phyloP scores from a whole-genome alignment of 2,888 invertebrate species.

The Melieria picta region DNA sequence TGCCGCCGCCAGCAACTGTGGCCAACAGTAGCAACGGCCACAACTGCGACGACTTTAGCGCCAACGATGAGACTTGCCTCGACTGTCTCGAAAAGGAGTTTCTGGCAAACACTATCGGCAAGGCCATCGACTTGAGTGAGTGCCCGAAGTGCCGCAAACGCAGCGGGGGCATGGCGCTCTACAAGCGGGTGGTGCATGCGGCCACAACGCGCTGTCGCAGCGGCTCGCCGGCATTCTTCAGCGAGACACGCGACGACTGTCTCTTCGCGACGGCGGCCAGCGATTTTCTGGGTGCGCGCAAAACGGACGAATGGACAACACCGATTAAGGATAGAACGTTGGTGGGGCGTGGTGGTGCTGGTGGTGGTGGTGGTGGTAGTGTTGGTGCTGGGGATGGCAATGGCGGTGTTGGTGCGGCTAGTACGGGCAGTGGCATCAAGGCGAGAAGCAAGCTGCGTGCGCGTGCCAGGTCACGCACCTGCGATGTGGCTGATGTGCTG shows the following conservation, averaged over 20 bases:
- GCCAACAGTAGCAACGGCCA: slow-evolving; percentile 37
- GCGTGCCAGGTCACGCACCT: slow-evolving; percentile 17
- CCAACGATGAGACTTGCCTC: slow-evolving; percentile 60
- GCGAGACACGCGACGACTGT: slow-evolving; percentile 43
- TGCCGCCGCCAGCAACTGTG: slow-evolving; percentile 40
- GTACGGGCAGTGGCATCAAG: background rate
- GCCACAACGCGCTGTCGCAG: slow-evolving; percentile 50
- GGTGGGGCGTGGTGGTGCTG: slow-evolving; percentile 3
- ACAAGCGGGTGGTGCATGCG: slow-evolving; percentile 33
- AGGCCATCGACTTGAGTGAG: slow-evolving; percentile 56
- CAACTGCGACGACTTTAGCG: slow-evolving; percentile 46
- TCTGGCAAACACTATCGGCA: slow-evolving; percentile 62
- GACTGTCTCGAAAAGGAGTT: slow-evolving; percentile 65
- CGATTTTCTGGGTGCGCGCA: slow-evolving; percentile 17
- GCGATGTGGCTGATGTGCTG: slow-evolving; percentile 15
- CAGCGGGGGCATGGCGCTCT: slow-evolving; percentile 39
- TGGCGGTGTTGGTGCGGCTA: background rate
- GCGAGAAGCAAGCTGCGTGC: slow-evolving; percentile 11
- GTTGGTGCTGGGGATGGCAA: slow-evolving; percentile 9
- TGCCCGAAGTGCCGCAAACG: slow-evolving; percentile 59
- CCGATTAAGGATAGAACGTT: slow-evolving; percentile 20
- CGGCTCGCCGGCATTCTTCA: slow-evolving; percentile 49
- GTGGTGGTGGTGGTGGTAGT: slow-evolving; percentile 9
- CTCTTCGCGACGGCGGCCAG: slow-evolving; percentile 40
- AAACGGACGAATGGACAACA: slow-evolving; percentile 27